Percentiles rank a stretch among this genome's conserved stretches.
These are phyloP conservation scores for Anarhynchus alexandrinus DNA, from an alignment of 2,113 vertebrate genomes.

Conservation along the genomic window DNA sequence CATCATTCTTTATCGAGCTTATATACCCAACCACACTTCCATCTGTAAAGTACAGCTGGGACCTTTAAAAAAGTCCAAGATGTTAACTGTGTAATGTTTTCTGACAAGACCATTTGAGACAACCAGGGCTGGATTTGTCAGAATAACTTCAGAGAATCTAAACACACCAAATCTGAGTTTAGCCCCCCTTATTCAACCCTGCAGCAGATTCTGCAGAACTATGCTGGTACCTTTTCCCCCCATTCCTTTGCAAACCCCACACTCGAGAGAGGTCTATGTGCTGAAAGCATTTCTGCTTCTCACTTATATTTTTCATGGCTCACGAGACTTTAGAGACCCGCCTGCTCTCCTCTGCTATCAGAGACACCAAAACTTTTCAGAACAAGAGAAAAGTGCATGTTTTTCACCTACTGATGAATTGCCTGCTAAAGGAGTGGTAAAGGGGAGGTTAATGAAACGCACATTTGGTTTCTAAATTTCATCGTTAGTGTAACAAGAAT, in stretches of 20 bases:
- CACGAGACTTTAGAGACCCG: not conserved
- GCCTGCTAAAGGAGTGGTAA: not conserved
- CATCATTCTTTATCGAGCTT: not conserved
- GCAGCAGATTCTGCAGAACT: not conserved
- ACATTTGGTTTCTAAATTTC: not conserved
- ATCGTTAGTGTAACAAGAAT: not conserved
- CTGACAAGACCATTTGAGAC: not conserved
- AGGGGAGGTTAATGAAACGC: not conserved
- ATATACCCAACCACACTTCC: not conserved
- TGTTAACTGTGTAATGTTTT: accelerated
- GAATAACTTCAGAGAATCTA: not conserved
- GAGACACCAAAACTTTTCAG: not conserved
- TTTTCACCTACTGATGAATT: not conserved
- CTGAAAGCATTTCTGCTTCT: not conserved
- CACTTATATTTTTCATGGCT: not conserved
- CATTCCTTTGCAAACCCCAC: not conserved
- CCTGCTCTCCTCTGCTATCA: not conserved
- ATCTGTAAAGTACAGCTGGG: not conserved
- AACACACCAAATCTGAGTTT: not conserved
- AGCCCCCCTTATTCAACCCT: not conserved
- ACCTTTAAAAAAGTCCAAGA: not conserved
- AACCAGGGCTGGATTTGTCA: not conserved
- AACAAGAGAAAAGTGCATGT: not conserved
- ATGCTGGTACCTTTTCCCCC: accelerated
- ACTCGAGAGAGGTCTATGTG: not conserved